Base-by-base conservation (phyloP, 2,113 vertebrate species). In the Pithys albifrons region DNA sequence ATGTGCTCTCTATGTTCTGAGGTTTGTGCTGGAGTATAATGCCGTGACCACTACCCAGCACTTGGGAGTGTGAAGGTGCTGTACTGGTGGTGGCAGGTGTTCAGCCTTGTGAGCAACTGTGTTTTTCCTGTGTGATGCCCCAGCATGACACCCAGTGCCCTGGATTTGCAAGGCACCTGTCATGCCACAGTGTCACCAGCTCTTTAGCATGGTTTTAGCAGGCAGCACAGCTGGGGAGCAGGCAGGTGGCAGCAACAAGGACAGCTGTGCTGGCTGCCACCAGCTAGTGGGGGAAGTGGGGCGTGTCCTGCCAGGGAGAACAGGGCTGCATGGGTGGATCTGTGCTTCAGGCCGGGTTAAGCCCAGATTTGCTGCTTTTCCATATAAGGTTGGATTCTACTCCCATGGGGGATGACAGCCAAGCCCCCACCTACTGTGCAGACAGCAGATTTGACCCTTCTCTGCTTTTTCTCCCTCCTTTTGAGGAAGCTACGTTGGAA, bases 371-470 rank as follows among this genome's bases (percentile, higher is more conserved):
- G 76, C 61, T 84, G 45, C 70, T 77, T 95, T 43, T 84, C 95
- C 95, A 75, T 96, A 96, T 93, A 97, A 95, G 91, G 94, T 39
- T 6, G 6, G 89, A 29, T 85, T 96, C 66, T 93, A 61, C 54
- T 93, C 37, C 78, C 5, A 2, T 39, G 66, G 89, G 58, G 37
- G 49, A 72, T 0, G 20, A n/a, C 64, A 80, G 94, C 93, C 95
- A 94, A 96, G 55, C 67, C 88, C 85, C 85, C 78, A 70, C 58
- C 1, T 3, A 55, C n/a, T 35, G 61, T 2, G 10, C 89, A 0
- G 2, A 31, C 12, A 39, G 74, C 54, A 54, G 41, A 92, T 76
- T 83, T 82, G 72, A 79, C 76, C 64, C 48, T 91, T 85, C 74
- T 29, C 66, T 85, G 90, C 43, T 75, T 78, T 94, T 80, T 37